Evolutionary conservation across 2,797 vertebrate genomes (phyloP).

Genomic region (Balearica regulorum): DNA sequence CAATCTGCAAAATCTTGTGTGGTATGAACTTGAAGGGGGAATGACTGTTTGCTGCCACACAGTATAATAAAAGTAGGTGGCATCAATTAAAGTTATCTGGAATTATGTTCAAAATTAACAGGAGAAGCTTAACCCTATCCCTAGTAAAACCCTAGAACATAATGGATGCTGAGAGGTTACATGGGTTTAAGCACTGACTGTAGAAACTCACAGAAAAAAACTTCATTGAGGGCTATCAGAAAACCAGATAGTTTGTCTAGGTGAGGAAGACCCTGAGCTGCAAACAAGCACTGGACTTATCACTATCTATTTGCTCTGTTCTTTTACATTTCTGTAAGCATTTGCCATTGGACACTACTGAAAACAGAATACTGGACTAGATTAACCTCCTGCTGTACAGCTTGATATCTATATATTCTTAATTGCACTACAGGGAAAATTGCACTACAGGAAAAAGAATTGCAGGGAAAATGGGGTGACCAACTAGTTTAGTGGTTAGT

Average conservation of each 20-base stretch:
- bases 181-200: background rate
- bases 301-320: background rate
- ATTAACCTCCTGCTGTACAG: background rate
- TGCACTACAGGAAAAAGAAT: too few species aligned
- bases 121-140: background rate
- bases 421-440: background rate
- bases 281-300: background rate
- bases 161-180: background rate
- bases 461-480: fast-evolving
- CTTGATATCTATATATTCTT: background rate
- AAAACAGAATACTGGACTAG: background rate
- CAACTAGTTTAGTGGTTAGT: background rate
- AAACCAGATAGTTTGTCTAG: background rate
- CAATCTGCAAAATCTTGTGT: background rate
- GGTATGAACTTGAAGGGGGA: background rate
- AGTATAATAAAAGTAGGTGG: background rate
- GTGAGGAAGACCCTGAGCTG: background rate
- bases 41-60: background rate
- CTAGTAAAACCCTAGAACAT: background rate
- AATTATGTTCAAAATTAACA: background rate
- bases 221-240: background rate
- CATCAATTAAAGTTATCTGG: background rate
- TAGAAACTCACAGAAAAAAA: background rate
- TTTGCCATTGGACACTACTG: background rate
- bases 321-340: background rate